Evolutionary conservation across 2,797 vertebrate genomes (phyloP).

Genomic region (Lindbergichthys nudifrons): DNA sequence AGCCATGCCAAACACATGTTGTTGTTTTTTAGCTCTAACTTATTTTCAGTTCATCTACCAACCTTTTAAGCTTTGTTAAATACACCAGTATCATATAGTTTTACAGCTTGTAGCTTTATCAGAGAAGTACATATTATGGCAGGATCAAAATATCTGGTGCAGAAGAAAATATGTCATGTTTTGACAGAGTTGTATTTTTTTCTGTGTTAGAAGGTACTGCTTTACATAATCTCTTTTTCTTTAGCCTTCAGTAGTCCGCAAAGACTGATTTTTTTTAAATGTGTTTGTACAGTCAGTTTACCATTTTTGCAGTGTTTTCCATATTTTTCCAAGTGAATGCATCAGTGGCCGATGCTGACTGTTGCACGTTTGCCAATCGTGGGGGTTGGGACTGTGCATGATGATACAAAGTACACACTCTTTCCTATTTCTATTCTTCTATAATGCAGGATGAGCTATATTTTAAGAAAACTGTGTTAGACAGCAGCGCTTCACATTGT

Average conservation of each 20-base stretch:
- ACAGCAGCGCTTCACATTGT: not conserved
- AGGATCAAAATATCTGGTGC: constrained; percentile 1
- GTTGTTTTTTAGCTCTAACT: no score
- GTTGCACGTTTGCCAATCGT: constrained; percentile 27
- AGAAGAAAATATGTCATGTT: not conserved
- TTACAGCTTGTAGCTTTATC: not conserved
- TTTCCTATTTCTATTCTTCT: no score
- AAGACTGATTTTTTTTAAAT: constrained; percentile 17
- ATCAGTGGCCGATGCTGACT: constrained; percentile 32
- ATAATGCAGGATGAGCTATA: no score
- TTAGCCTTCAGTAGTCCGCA: constrained; percentile 34
- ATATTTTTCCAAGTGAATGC: constrained; percentile 48
- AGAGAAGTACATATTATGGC: not conserved
- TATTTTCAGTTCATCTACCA: no score
- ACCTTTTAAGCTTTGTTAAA: not conserved
- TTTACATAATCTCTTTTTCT: constrained; percentile 5
- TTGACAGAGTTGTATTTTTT: not conserved
- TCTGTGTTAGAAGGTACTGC: not conserved
- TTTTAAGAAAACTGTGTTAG: not conserved
- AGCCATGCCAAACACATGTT: not conserved
- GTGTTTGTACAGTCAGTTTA: constrained; percentile 47
- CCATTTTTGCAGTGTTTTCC: constrained; percentile 41
- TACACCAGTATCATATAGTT: not conserved
- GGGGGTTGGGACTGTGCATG: not conserved
- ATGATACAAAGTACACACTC: constrained; percentile 1